Evolutionary conservation across 2,113 vertebrate species (phyloP), one percentile per base, ranked within the genome.

Genomic region (Laterallus jamaicensis): DNA sequence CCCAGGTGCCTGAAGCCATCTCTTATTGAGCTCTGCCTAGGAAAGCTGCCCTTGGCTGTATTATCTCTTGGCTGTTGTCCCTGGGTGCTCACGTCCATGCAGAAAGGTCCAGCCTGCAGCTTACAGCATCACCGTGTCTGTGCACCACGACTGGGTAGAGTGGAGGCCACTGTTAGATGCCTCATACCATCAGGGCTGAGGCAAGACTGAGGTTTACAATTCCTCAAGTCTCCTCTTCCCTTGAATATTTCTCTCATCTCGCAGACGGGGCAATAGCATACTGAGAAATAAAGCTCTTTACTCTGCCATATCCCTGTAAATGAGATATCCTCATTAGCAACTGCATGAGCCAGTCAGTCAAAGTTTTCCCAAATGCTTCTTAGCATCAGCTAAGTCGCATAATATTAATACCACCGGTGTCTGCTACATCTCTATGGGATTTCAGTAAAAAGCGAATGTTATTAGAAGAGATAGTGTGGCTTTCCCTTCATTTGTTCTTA

Each of bases 311-410:
- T 94, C 93, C 89, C 75, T 83, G 69, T 96, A 94, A 95, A 76
- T 90, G 94, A 95, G 90, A 96, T 90, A 95, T 96, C 83, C 95
- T 97, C 93, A 96, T 96, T 97, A 97, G 87, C 89, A 96, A 58
- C 71, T 77, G 89, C 95, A 93, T 94, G 93, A 82, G 82, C 77
- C 71, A 96, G 96, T 95, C 97, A 96, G 92, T 96, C 96, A 96
- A 88, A 93, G 85, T 96, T 97, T 95, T 96, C 96, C 96, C 96
- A 97, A 93, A 94, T 94, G 95, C 96, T 96, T 95, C 95, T 96
- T 96, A 97, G 95, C 91, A 91, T 95, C 95, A 96, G 92, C 95
- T 96, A 95, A 97, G 87, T 93, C 71, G 9, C 94, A 95, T 95
- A 97, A 95, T 95, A 97, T 95, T 97, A 96, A 96, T 96, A 92